A percentile compares a stretch with the other conserved stretches of the same genome.
These are phyloP conservation scores for Meleagris gallopavo DNA, from an alignment of 2,113 vertebrate genomes.

Conservation along the genomic window DNA sequence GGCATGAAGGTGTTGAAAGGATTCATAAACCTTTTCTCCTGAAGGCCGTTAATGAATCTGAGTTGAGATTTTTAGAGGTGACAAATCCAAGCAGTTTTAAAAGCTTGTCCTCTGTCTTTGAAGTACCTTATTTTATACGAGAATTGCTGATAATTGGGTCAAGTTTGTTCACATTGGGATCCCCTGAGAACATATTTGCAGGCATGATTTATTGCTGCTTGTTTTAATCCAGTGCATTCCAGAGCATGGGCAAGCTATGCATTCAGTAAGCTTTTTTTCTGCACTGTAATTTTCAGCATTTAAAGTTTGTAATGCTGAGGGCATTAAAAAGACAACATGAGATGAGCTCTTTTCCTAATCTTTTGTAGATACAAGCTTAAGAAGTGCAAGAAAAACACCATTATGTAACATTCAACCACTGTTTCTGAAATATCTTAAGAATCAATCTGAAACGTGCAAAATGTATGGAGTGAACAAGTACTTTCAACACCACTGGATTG, in stretches of 20 bases:
- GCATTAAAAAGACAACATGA: background rate
- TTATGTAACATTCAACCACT: background rate
- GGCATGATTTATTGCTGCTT: background rate
- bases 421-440: background rate
- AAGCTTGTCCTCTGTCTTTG: slow-evolving; percentile 18
- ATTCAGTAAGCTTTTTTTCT: background rate
- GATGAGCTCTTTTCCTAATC: background rate
- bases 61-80: slow-evolving; percentile 6
- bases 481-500: background rate
- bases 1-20: background rate
- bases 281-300: background rate
- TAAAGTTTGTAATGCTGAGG: background rate
- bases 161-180: slow-evolving; percentile 52
- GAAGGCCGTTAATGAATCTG: background rate
- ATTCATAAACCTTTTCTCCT: background rate
- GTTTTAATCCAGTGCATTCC: slow-evolving; percentile 64
- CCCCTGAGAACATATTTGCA: slow-evolving; percentile 52
- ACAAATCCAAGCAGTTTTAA: background rate
- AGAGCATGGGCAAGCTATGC: background rate
- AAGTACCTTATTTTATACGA: background rate
- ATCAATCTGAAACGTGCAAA: background rate
- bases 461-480: background rate
- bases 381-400: background rate
- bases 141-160: slow-evolving; percentile 8
- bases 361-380: background rate